These are phyloP conservation scores for Rafetus swinhoei DNA, from an alignment of 2,113 vertebrate species.

Conservation along the genomic window DNA sequence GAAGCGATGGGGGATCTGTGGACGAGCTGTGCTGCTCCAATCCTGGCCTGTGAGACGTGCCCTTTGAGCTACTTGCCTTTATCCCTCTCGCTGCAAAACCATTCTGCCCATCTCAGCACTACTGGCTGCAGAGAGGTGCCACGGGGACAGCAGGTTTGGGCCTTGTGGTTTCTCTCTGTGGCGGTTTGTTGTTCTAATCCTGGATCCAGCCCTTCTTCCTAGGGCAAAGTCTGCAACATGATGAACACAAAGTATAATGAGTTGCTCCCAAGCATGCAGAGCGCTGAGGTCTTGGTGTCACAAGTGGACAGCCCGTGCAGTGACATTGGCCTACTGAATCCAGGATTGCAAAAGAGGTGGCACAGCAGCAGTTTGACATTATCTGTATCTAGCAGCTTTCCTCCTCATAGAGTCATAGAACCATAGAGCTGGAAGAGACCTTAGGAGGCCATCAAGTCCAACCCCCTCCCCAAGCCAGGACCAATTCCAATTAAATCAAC, in stretches of 20 bases:
- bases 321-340: slow-evolving; percentile 85
- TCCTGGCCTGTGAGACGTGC: too few species aligned
- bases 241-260: slow-evolving; percentile 91
- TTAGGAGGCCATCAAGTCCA: too few species aligned
- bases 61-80: too few species aligned
- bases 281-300: slow-evolving; percentile 83
- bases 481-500: too few species aligned
- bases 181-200: not conserved
- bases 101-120: not conserved
- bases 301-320: slow-evolving; percentile 84
- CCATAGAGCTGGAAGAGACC: not conserved
- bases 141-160: not conserved
- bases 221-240: slow-evolving; percentile 92
- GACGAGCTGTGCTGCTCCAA: too few species aligned
- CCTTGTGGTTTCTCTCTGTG: not conserved
- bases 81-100: too few species aligned
- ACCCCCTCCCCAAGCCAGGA: too few species aligned
- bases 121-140: not conserved
- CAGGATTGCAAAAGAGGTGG: slow-evolving; percentile 90
- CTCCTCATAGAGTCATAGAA: not conserved
- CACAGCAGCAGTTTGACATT: not conserved
- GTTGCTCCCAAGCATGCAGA: slow-evolving; percentile 90
- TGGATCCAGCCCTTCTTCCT: fast-evolving
- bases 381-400: not conserved
- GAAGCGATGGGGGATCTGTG: too few species aligned